A percentile compares a stretch with the other conserved stretches of the same genome.
Evolutionary conservation across 2,888 invertebrate genomes (phyloP).

Genomic region (Macrosoma leucophasiata): DNA sequence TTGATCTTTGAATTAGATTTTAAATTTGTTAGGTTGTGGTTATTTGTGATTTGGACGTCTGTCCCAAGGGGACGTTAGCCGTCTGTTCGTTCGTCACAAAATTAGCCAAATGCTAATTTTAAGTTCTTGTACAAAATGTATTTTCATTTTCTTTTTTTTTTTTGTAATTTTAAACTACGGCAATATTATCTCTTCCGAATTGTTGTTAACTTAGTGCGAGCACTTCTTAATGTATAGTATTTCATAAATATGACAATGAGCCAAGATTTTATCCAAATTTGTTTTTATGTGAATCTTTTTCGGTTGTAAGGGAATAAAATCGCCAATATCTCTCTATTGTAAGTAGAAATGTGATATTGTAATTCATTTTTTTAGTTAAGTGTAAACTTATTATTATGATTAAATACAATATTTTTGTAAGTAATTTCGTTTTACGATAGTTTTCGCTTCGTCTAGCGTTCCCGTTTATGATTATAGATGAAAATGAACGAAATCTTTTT

Average conservation of each 20-base stretch:
- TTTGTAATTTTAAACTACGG: slow-evolving; percentile 47
- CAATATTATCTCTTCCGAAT: slow-evolving; percentile 70
- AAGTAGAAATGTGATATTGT: slow-evolving; percentile 77
- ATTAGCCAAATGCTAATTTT: slow-evolving; percentile 63
- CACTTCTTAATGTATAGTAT: slow-evolving; percentile 52
- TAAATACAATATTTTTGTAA: slow-evolving; percentile 72
- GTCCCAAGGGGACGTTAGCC: slow-evolving; percentile 31
- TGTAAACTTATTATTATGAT: slow-evolving; percentile 67
- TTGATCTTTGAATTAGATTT: slow-evolving; percentile 36
- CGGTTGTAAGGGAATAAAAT: slow-evolving; percentile 47
- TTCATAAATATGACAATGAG: slow-evolving; percentile 49
- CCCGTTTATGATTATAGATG: slow-evolving; percentile 66
- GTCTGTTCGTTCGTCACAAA: slow-evolving; percentile 49
- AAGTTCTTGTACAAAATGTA: slow-evolving; percentile 60
- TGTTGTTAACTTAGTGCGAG: slow-evolving; percentile 49
- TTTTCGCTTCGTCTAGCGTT: slow-evolving; percentile 69
- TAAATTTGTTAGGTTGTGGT: slow-evolving; percentile 70
- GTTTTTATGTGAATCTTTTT: slow-evolving; percentile 37
- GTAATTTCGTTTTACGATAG: slow-evolving; percentile 67
- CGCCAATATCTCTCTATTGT: slow-evolving; percentile 75
- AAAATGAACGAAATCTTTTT: slow-evolving; percentile 65
- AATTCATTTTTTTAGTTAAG: slow-evolving; percentile 66
- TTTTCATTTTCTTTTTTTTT: slow-evolving; percentile 43
- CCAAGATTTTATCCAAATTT: slow-evolving; percentile 52
- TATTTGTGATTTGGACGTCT: slow-evolving; percentile 40